Conservation (phyloP, 2,797 vertebrate genomes). For the Muraenolepis orangiensis region DNA sequence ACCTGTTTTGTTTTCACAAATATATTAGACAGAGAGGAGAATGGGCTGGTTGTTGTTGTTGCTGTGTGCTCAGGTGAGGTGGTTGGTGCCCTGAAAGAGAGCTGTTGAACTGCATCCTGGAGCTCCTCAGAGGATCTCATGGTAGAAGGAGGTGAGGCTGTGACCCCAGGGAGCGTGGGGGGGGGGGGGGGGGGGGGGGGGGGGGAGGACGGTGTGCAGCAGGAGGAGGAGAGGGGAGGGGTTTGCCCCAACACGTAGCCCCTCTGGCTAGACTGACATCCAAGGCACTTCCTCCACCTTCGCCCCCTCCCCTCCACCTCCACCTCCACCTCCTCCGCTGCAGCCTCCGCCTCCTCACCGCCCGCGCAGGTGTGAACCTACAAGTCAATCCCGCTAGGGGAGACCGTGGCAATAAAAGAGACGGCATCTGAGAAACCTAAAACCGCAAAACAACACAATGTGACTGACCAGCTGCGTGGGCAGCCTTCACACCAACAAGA, state of each 20-base stretch:
- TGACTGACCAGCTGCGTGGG: not conserved
- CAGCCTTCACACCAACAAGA: not conserved
- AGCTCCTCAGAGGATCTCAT: no score
- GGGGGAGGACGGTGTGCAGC: slow-evolving; percentile 29
- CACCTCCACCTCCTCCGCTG: no score
- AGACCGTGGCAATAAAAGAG: not conserved
- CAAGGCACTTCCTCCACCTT: slow-evolving; percentile 63
- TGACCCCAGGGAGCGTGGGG: not conserved
- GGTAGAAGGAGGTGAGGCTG: slow-evolving; percentile 32
- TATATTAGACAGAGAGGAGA: no score
- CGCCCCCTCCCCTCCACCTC: slow-evolving; percentile 18
- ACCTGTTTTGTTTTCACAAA: no score
- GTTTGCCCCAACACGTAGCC: slow-evolving; percentile 68
- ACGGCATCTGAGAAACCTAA: not conserved
- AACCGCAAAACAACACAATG: not conserved
- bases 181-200: not conserved
- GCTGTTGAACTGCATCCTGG: no score
- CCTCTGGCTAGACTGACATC: slow-evolving; percentile 68
- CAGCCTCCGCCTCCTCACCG: no score
- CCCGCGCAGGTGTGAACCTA: slow-evolving; percentile 26
- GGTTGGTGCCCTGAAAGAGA: no score
- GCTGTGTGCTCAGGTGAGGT: no score
- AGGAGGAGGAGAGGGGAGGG: slow-evolving; percentile 44
- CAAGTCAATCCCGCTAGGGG: slow-evolving; percentile 10
- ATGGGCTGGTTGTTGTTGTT: no score